Percentiles rank a stretch among this genome's conserved stretches.
Conservation (phyloP, 2,888 invertebrate genomes). For the Spilarctia lutea region DNA sequence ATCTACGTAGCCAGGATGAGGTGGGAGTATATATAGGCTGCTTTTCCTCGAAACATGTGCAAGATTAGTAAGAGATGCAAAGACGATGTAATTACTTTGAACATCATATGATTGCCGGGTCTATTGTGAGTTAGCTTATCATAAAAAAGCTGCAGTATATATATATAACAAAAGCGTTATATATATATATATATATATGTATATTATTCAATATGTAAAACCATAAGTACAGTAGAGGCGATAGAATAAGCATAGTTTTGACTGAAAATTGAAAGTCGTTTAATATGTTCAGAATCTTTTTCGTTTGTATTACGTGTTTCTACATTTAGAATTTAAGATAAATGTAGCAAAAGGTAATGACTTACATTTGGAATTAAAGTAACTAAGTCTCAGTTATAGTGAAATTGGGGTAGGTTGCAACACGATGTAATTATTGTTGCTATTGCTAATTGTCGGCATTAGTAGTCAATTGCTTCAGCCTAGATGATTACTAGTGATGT, state of each 20-base stretch:
- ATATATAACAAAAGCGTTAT: neutral
- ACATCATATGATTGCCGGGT: neutral
- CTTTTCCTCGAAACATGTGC: neutral
- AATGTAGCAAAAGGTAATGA: neutral
- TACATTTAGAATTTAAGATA: neutral
- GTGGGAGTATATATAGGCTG: neutral
- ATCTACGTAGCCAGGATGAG: neutral
- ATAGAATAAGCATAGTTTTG: no score
- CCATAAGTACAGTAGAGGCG: no score
- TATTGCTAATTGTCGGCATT: neutral
- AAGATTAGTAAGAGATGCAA: neutral
- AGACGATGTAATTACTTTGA: neutral
- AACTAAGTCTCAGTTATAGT: neutral
- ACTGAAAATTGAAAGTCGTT: no score
- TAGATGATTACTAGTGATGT: neutral
- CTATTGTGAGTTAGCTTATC: neutral
- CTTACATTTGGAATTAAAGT: neutral
- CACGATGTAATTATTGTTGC: neutral
- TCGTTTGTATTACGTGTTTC: no score
- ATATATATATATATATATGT: neutral
- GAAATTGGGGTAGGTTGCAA: neutral
- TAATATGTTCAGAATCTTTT: no score
- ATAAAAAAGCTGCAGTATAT: neutral
- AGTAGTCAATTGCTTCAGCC: neutral
- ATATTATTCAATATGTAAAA: neutral